Evolutionary conservation across 2,797 vertebrate species (phyloP), one percentile per base, ranked within the genome.

Genomic region (Zonotrichia albicollis): DNA sequence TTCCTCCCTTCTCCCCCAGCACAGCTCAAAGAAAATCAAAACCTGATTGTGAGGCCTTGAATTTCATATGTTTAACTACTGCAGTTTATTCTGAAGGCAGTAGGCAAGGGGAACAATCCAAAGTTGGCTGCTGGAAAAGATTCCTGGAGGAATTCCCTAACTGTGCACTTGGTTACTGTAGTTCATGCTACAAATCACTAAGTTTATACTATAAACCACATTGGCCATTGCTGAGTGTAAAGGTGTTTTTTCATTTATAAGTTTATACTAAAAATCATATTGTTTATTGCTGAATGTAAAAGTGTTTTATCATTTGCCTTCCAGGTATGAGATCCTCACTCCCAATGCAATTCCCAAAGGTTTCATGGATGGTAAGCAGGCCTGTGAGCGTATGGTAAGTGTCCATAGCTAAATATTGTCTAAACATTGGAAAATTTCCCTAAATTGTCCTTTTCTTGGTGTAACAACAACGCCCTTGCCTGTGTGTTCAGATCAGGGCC

Each of bases 341-440:
- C 99, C 99, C 54, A 99, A 99, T 51, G 98, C 99, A n/a, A 99
- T 99, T 90, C 99, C 99, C 34, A 99, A 99, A 67, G 99, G 99
- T 16, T 99, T 99, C 96, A 99, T 99, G 99, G 99, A 99, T 82
- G 99, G 99, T 25, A 99, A 99, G 83, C 99, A 99, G 91, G 99
- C 99, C 83, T 99, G 99, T 96, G 99, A 99, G 83, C 98, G 99
- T 68, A 99, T 99, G 99, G 99, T 99, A 97, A 97, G 97, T 76
- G 50, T 78, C 82, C 18, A 11, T 20, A 43, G 18, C 45, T 66
- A 11, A 58, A n/a, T 21, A 26, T 16, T 77, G 20, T 48, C 62
- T 16, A 61, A 90, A 27, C 29, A 9, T 19, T n/a, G 32, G 13
- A 9, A 45, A 78, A 23, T 4, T 61, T 11, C n/a, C 62, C 26